phyloP scores from a whole-genome alignment of 2,888 invertebrate genomes.

The Melieria picta region DNA sequence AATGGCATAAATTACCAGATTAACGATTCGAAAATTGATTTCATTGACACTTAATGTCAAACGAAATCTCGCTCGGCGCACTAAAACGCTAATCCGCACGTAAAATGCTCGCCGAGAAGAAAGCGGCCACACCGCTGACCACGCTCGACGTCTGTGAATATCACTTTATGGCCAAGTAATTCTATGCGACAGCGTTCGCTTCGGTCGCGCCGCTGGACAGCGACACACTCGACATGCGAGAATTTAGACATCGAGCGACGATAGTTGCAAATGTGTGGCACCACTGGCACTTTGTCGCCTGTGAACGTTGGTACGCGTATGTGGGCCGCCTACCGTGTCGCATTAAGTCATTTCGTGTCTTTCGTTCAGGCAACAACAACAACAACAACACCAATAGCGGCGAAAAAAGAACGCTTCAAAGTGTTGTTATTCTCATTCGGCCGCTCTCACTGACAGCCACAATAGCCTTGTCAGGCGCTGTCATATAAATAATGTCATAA shows the following conservation, averaged over 20 bases:
- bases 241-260: neutral
- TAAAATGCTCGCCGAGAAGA: constrained; percentile 1
- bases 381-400: neutral
- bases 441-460: neutral
- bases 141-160: constrained; percentile 10
- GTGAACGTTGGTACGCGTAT: neutral
- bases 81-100: constrained; percentile 11
- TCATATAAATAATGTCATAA: constrained; percentile 53
- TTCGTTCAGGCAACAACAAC: neutral
- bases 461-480: constrained; percentile 36
- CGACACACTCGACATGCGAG: neutral
- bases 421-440: neutral
- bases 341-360: constrained; percentile 43
- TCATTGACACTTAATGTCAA: constrained; percentile 58
- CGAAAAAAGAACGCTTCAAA: neutral
- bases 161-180: constrained; percentile 29
- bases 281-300: neutral
- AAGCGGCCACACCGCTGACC: neutral
- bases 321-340: constrained; percentile 21
- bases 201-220: constrained; percentile 12
- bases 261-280: neutral
- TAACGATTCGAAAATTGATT: constrained; percentile 63
- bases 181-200: constrained; percentile 23
- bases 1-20: constrained; percentile 58
- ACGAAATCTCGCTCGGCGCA: constrained; percentile 45